Percentiles rank a stretch among this genome's conserved stretches.
Conservation (phyloP, 2,888 invertebrate genomes). For the Apeira syringaria region DNA sequence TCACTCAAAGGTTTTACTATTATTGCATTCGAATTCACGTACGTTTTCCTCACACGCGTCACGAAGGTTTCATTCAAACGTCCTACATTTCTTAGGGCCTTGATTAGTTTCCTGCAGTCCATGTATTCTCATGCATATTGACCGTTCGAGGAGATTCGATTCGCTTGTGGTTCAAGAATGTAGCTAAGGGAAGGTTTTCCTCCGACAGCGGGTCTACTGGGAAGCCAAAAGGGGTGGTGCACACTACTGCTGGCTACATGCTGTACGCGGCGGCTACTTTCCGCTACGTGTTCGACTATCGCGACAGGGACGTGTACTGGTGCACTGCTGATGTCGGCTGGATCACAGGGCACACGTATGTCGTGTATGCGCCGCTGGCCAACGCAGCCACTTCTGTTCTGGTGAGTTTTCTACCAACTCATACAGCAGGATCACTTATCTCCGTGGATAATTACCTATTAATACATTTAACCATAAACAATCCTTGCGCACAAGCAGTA, state of each 20-base stretch:
- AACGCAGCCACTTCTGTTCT: constrained; percentile 97
- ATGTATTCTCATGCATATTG: constrained; percentile 5
- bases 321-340: constrained; percentile 98
- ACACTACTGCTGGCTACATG: constrained; percentile 97
- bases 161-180: constrained; percentile 20
- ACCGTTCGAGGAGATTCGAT: background rate
- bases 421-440: background rate
- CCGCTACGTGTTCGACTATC: constrained; percentile 97
- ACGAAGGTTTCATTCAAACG: too few relatives aligned
- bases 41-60: too few relatives aligned
- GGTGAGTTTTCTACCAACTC: constrained; percentile 76
- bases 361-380: constrained; percentile 97
- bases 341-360: constrained; percentile 97
- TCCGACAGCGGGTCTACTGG: constrained; percentile 93
- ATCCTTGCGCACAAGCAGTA: too few relatives aligned
- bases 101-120: constrained; percentile 4
- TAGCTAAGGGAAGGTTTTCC: constrained; percentile 33
- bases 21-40: too few relatives aligned
- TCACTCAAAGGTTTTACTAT: too few relatives aligned
- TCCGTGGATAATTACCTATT: too few relatives aligned
- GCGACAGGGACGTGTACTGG: constrained; percentile 93
- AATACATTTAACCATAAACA: too few relatives aligned
- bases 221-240: constrained; percentile 98
- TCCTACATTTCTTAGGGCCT: too few relatives aligned
- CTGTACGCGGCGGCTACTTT: constrained; percentile 96